These are phyloP conservation scores for Drosophila diplacantha DNA, from an alignment of 2,888 invertebrate genomes.

Conservation along the genomic window DNA sequence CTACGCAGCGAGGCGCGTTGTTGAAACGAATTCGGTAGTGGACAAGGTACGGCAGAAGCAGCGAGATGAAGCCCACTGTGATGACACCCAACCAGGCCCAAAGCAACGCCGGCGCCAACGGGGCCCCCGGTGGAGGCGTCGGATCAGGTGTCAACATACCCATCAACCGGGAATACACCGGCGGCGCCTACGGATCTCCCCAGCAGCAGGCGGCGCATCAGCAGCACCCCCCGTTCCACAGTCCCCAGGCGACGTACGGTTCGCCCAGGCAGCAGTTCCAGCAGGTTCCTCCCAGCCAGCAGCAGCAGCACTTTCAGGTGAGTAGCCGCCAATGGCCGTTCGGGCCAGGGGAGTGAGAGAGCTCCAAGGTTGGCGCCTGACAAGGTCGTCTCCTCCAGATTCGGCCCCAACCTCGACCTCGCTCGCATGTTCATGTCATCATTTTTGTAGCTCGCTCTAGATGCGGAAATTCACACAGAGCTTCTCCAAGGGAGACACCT, in stretches of 20 bases:
- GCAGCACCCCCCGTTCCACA: conserved; percentile 40
- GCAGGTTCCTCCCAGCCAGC: conserved; percentile 58
- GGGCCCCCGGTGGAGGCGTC: conserved; percentile 26
- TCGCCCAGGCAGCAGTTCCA: conserved; percentile 60
- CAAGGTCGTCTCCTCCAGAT: conserved; percentile 56
- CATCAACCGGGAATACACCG: conserved; percentile 65
- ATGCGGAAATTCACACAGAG: conserved; percentile 25
- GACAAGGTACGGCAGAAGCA: conserved; percentile 17
- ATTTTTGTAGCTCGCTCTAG: conserved; percentile 33
- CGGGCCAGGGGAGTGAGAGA: conserved; percentile 16
- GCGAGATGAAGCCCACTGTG: conserved; percentile 75
- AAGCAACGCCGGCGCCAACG: conserved; percentile 43
- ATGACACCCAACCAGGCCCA: conserved; percentile 65
- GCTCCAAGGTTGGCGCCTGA: conserved; percentile 46
- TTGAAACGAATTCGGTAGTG: conserved; percentile 22
- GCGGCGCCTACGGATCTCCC: conserved; percentile 41
- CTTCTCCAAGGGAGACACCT: neutral
- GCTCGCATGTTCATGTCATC: conserved; percentile 33
- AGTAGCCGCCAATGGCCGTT: conserved; percentile 34
- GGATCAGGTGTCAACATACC: conserved; percentile 67
- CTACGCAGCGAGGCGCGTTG: conserved; percentile 19
- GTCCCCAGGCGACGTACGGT: conserved; percentile 46
- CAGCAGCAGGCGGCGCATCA: conserved; percentile 52
- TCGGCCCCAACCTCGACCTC: conserved; percentile 18
- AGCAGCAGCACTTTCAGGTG: conserved; percentile 67